Evolutionary conservation across 2,113 vertebrate species (phyloP), one percentile per base, ranked within the genome.

Genomic region (Gasterosteus aculeatus): DNA sequence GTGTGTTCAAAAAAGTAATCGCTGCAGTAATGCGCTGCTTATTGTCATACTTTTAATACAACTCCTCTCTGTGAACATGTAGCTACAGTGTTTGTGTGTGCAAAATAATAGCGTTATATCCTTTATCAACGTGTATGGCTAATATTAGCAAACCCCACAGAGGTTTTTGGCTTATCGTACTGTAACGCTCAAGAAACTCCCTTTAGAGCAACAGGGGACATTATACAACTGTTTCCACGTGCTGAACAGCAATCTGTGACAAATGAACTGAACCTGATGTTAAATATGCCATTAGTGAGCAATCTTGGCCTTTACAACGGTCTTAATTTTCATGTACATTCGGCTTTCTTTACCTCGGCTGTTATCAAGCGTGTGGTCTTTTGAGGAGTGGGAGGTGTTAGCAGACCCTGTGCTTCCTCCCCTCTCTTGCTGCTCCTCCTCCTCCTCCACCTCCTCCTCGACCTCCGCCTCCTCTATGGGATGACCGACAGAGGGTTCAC

Each of bases 361-460:
- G 65, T 88, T 75, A 0, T 92, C 89, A 15, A 80, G 77, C 14
- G 87, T 84, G 62, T 67, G 78, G 22, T 88, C 83, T 60, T 84
- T 82, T 6, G 90, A 92, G 14, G 89, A 92, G 83, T 92, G 82
- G 26, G 75, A 91, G 22, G 90, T 89, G 66, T 85, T 87, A 5
- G 88, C 73, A 3, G 90, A 91, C 10, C n/a, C 81, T 2, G 46
- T 77, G 31, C 83, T 91, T 15, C 29, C 80, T 10, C 82, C 81
- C 54, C 26, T 73, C 10, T 84, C 83, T 42, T 5, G 59, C 72
- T 80, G 73, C 16, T 67, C 78, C 8, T 78, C 75, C 4, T 83
- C 74, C 3, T 72, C 78, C 19, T 75, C 72, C 1, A 69, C 64
- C 2, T 67, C 59, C 44, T 59, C 64, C 3, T 54, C 39, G 31